phyloP scores from a whole-genome alignment of 2,888 invertebrate genomes.

The Oeneis ivallda region DNA sequence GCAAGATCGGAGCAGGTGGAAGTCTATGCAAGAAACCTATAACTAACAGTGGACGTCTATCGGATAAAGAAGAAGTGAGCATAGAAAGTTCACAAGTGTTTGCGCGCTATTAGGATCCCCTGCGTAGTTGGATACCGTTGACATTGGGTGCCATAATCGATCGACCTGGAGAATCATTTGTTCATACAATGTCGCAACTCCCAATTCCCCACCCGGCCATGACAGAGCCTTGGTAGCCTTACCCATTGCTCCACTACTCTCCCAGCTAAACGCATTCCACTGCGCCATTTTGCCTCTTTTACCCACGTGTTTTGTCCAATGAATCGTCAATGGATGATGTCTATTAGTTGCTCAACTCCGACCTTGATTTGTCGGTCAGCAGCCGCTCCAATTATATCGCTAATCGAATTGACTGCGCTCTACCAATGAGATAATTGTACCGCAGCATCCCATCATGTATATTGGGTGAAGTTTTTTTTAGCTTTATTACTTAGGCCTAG shows the following conservation, averaged over 20 bases:
- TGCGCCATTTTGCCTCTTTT: slow-evolving; percentile 1
- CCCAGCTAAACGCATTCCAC: slow-evolving; percentile 24
- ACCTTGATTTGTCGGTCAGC: slow-evolving; percentile 52
- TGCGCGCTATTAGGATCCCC: too few species aligned
- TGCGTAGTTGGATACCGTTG: too few species aligned
- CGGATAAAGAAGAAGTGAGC: too few species aligned
- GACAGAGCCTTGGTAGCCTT: slow-evolving; percentile 39
- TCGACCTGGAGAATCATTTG: not conserved
- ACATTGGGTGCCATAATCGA: too few species aligned
- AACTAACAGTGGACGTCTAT: too few species aligned
- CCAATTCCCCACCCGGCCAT: slow-evolving; percentile 39
- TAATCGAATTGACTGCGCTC: slow-evolving; percentile 77
- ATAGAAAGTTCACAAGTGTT: too few species aligned
- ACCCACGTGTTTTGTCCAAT: not conserved
- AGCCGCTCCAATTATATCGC: slow-evolving; percentile 64
- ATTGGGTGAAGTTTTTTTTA: slow-evolving; percentile 47
- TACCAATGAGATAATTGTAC: slow-evolving; percentile 73
- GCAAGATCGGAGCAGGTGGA: too few species aligned
- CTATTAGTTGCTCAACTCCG: slow-evolving; percentile 43
- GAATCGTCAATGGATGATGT: slow-evolving; percentile 28
- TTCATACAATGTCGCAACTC: slow-evolving; percentile 11
- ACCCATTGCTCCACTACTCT: not conserved
- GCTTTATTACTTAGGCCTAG: not conserved
- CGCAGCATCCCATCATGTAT: slow-evolving; percentile 62
- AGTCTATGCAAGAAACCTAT: too few species aligned